Conservation (phyloP, 2,888 invertebrate genomes). For the Nemurella pictetii region DNA sequence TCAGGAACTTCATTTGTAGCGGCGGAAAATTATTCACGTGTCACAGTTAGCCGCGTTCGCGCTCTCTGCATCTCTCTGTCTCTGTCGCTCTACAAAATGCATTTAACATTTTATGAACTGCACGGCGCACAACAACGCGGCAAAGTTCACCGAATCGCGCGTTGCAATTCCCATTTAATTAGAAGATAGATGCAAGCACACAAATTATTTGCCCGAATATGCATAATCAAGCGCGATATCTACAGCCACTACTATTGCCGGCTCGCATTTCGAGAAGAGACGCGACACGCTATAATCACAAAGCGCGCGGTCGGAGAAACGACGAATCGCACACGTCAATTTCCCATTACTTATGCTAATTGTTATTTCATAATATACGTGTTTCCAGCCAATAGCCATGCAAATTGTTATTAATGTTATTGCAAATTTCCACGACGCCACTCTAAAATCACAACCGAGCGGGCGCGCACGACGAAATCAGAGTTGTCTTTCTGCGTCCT, state of each 20-base stretch:
- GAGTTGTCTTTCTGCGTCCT: too few species aligned
- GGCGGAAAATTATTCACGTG: neutral
- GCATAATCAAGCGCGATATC: neutral
- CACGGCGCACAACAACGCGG: neutral
- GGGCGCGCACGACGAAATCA: too few species aligned
- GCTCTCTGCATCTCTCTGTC: too few species aligned
- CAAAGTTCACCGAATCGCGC: neutral
- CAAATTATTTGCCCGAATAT: neutral
- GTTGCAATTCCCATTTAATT: neutral
- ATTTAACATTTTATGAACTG: neutral
- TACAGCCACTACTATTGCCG: too few species aligned
- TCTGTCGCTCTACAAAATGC: too few species aligned
- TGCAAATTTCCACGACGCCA: neutral
- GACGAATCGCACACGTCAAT: neutral
- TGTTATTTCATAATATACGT: neutral
- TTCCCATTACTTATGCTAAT: neutral
- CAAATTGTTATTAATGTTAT: neutral
- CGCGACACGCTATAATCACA: neutral
- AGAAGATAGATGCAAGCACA: neutral
- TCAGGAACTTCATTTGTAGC: neutral
- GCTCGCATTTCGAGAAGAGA: neutral
- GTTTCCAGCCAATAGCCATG: neutral
- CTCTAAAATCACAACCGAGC: neutral
- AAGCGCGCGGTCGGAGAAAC: neutral
- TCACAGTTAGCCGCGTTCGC: neutral